Evolutionary conservation across 1,140 invertebrate genomes (phyloP).

Genomic region (Telenomus remus): DNA sequence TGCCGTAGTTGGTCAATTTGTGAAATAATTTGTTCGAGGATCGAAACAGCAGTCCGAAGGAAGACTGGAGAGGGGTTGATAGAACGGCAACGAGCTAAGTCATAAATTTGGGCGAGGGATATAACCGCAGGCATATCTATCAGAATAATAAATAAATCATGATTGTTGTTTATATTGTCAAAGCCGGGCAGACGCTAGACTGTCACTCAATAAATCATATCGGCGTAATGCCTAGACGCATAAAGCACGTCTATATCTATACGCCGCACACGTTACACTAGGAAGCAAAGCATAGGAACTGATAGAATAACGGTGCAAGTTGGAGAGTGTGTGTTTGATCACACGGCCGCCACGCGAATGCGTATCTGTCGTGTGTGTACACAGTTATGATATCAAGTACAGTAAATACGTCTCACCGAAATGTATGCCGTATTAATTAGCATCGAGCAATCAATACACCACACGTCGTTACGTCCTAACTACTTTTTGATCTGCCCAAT

Average conservation of each 20-base stretch:
- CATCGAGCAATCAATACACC: slow-evolving; percentile 39
- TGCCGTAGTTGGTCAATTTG: no score
- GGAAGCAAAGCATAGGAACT: slow-evolving; percentile 62
- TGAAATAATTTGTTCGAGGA: no score
- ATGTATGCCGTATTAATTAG: slow-evolving; percentile 47
- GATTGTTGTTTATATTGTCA: slow-evolving; percentile 53
- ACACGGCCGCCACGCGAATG: slow-evolving; percentile 26
- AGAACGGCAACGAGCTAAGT: not conserved
- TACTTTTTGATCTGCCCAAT: slow-evolving; percentile 17
- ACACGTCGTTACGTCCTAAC: slow-evolving; percentile 31
- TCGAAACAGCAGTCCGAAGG: no score
- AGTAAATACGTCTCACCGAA: slow-evolving; percentile 38
- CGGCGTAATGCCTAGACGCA: slow-evolving; percentile 54
- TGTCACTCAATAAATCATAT: slow-evolving; percentile 58
- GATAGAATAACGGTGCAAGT: slow-evolving; percentile 58
- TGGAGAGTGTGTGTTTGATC: slow-evolving; percentile 46
- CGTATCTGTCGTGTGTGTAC: slow-evolving; percentile 36
- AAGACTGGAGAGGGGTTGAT: no score
- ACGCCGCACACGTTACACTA: slow-evolving; percentile 60
- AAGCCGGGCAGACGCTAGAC: slow-evolving; percentile 42
- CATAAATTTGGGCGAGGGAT: slow-evolving; percentile 29
- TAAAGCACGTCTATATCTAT: slow-evolving; percentile 60
- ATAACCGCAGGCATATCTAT: slow-evolving; percentile 25
- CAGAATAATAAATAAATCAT: slow-evolving; percentile 54
- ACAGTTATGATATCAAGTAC: slow-evolving; percentile 35